Evolutionary conservation across 2,888 invertebrate species (phyloP), one percentile per base, ranked within the genome.

Genomic region (Meiosimyza platycephala): DNA sequence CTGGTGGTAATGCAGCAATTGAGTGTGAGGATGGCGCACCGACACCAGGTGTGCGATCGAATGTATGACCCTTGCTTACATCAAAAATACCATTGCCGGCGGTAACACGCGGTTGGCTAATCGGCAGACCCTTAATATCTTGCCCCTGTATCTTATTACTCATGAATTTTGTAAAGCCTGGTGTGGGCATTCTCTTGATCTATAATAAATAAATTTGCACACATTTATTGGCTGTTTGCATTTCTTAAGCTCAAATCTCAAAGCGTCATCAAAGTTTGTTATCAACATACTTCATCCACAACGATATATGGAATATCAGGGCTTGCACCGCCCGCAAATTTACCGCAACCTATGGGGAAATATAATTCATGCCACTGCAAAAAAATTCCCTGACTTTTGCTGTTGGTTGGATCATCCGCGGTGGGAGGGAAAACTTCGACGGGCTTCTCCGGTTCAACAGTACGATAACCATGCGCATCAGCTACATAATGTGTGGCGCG

Each of bases 401-500:
- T 77, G n/a, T 80, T 80, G 68, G 81, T 82, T 5, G 74, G 75
- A 50, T 80, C 80, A 47, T 80, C 79, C 62, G 84, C 84, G 69
- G 80, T 77, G 12, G 81, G 81, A 18, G 86, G 86, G 78, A 81
- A 87, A 6, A 94, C 89, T 85, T 93, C 92, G 5, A 93, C 91
- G 0, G 91, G 89, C 76, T 92, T 90, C 64, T 91, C 90, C 0
- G 93, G 93, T 78, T 91, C 90, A 0, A 94, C 91, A 0, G 93
- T 91, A 76, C 94, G 88, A 84, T 93, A 94, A 18, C 94, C 94
- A 88, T 93, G 93, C 74, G 91, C 91, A 84, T 94, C 94, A 62
- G 94, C 93, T 13, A 94, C 90, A 83, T 94, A 94, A 86, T 93
- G 93, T 33, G 93, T 93, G 63, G 91, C 92, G 51, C 91, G 90